Evolutionary conservation across 92 coral and sea anemone genomes (phyloP), one percentile per base, ranked within the genome.

Genomic region (Bergia puertoricense): DNA sequence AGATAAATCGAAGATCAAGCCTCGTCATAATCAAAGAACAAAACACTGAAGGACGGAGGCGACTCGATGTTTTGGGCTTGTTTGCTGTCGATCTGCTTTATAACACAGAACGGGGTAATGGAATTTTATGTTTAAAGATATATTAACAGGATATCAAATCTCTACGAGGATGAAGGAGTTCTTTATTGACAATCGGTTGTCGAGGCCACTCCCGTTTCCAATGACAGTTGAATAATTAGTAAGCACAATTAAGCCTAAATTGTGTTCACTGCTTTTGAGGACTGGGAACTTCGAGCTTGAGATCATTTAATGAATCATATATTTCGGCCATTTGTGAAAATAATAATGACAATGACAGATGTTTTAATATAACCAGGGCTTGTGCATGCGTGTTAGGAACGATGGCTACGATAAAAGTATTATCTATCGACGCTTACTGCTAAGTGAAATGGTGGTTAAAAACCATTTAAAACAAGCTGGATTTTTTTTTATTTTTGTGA

Each of bases 61-160:
- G 48, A 45, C 67, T 72, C 78, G 22, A 84, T 84, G 87, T 68
- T 84, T 84, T 46, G 79, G 87, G 87, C 87, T 84, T 71, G 43
- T 6, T 45, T 69, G 79, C 87, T 84, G 74, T 30, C 87, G 87
- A 46, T 84, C 45, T 82, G 42, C 75, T 15, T 84, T 48, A 20
- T 84, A 84, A 48, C 79, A 40, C 87, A 84, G 45, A 84, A 48
- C 62, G 87, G 71, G 87, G 87, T 84, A 84, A 84, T 66, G 44
- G 22, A 14, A 68, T 72, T 69, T 82, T 68, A 45, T 68, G 6
- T 43, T 36, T 42, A 39, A 22, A 42, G 11, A 82, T 6, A 18
- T 44, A 16, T 45, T 84, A 45, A 51, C 77, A 69, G 38, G 1
- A 30, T 71, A 13, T 84, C 42, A 16, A 44, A 23, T 37, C 76